Conservation (phyloP, 2,888 invertebrate species). For the Chironomus tentans region DNA sequence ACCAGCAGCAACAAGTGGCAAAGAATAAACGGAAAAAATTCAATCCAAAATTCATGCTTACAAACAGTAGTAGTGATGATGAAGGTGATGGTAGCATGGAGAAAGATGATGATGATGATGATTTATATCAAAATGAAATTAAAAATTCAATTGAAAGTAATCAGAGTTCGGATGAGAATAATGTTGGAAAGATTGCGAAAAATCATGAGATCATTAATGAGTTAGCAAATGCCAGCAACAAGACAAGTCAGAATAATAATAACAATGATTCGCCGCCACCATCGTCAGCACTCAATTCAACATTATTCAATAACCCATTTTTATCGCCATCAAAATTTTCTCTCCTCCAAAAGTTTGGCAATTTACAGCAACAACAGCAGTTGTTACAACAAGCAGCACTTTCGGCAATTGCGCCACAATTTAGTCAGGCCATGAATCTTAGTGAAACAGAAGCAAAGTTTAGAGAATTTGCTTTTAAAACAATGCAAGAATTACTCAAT, state of each 20-base stretch:
- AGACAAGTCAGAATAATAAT: constrained; percentile 13
- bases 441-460: constrained; percentile 27
- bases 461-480: constrained; percentile 30
- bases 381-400: not conserved
- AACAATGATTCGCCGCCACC: constrained; percentile 18
- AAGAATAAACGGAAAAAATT: constrained; percentile 26
- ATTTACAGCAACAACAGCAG: constrained; percentile 19
- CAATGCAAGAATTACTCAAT: constrained; percentile 31
- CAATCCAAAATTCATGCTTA: constrained; percentile 16
- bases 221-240: too few relatives aligned
- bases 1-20: constrained; percentile 17
- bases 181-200: not conserved
- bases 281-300: not conserved
- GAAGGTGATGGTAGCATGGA: not conserved
- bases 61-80: constrained; percentile 22
- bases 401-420: constrained; percentile 4
- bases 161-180: not conserved
- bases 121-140: constrained; percentile 2
- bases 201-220: not conserved
- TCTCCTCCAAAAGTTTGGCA: constrained; percentile 6
- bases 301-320: constrained; percentile 5
- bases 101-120: constrained; percentile 4
- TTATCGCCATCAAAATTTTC: constrained; percentile 17
- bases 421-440: constrained; percentile 5
- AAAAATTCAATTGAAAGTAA: not conserved